Percentiles rank a stretch among this genome's conserved stretches.
Evolutionary conservation across 2,888 invertebrate genomes (phyloP).

Genomic region (Galerucella pusilla): DNA sequence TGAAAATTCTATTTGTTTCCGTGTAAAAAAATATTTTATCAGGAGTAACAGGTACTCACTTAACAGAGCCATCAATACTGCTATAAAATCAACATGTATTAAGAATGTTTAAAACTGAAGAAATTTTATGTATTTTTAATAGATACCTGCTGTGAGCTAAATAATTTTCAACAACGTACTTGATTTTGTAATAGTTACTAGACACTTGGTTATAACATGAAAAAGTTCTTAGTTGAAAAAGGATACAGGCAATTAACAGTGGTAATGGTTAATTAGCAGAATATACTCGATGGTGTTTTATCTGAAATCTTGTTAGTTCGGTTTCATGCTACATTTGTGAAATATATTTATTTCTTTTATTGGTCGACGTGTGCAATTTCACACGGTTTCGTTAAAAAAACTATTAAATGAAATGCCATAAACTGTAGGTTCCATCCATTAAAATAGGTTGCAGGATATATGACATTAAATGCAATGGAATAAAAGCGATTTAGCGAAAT

Average conservation of each 20-base stretch:
- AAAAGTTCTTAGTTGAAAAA: conserved; percentile 18
- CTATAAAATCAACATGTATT: no score
- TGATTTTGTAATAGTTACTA: not conserved
- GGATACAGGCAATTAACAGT: conserved; percentile 25
- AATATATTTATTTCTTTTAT: conserved; percentile 37
- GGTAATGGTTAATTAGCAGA: conserved; percentile 21
- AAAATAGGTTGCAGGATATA: no score
- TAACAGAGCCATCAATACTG: no score
- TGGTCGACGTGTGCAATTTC: conserved; percentile 7
- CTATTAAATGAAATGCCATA: not conserved
- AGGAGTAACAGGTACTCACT: no score
- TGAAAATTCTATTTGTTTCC: no score
- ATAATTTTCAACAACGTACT: not conserved
- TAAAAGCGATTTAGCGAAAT: no score
- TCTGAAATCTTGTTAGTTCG: conserved; percentile 32
- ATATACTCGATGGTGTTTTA: conserved; percentile 27
- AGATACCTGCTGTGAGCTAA: not conserved
- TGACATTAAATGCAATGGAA: no score
- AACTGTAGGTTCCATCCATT: not conserved
- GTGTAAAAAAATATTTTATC: no score
- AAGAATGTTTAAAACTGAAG: not conserved
- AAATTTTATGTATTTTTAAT: not conserved
- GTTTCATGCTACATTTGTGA: conserved; percentile 31
- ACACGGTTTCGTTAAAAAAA: not conserved
- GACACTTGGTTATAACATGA: not conserved